Conservation (phyloP, 2,888 invertebrate species). For the Platynereis dumerilii region DNA sequence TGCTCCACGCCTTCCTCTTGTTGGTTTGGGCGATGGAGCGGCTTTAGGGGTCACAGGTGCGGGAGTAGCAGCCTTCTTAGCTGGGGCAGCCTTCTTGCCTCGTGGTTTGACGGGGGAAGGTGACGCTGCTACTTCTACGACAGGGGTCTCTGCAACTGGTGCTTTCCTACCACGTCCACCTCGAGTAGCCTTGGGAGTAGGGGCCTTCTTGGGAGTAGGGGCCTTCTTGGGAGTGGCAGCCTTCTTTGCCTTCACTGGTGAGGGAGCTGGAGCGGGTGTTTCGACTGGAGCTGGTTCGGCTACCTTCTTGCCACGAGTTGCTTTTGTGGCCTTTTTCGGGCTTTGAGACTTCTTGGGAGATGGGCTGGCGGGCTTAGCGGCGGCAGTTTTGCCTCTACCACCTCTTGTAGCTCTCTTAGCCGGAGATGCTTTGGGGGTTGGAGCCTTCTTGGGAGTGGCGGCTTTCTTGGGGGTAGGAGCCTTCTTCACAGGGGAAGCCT, state of each 20-base stretch:
- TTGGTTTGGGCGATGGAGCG: conserved; percentile 1
- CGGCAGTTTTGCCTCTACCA: not conserved
- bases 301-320: conserved; percentile 2
- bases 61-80: not conserved
- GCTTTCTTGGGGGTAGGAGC: not conserved
- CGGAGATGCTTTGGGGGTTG: conserved; percentile 2
- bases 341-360: not conserved
- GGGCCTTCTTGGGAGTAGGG: conserved; percentile 5
- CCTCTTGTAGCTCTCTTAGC: not conserved
- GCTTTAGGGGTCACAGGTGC: conserved; percentile 8
- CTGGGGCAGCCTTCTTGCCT: conserved; percentile 9
- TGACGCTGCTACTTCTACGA: not conserved
- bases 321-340: not conserved
- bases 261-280: not conserved
- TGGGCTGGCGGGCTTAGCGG: not conserved
- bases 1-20: conserved; percentile 2
- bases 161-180: conserved; percentile 1
- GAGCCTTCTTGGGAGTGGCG: conserved; percentile 10
- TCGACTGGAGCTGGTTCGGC: not conserved
- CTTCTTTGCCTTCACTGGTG: not conserved
- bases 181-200: conserved; percentile 9
- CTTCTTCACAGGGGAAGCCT: too few species aligned
- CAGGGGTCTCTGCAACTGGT: not conserved
- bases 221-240: not conserved
- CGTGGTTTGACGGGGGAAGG: not conserved